These are phyloP conservation scores for Eupithecia subfuscata DNA, from an alignment of 2,888 invertebrate species.

Conservation along the genomic window DNA sequence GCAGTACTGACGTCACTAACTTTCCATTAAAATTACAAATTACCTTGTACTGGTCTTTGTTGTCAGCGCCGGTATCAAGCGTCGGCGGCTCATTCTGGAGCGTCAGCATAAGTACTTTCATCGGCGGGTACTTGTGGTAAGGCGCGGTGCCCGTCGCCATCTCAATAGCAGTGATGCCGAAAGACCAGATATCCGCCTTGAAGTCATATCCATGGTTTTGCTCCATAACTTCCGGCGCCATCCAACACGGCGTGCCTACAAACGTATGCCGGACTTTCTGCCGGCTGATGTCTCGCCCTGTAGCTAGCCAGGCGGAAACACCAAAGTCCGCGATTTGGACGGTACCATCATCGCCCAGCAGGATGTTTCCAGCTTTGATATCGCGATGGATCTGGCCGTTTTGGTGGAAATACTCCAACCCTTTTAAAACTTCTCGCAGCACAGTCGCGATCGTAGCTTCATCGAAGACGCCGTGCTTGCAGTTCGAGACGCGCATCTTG, in stretches of 20 bases:
- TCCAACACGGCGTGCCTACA: conserved; percentile 99
- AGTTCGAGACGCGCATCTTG: conserved; percentile 95
- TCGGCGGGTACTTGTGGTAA: conserved; percentile 99
- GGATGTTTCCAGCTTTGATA: conserved; percentile 87
- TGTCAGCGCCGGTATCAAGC: conserved; percentile 97
- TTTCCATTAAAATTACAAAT: not conserved
- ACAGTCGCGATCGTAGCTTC: conserved; percentile 99
- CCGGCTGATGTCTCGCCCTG: conserved; percentile 96
- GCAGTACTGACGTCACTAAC: conserved; percentile 1
- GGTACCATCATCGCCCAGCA: conserved; percentile 98
- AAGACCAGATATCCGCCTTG: conserved; percentile 93
- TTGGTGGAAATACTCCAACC: conserved; percentile 98
- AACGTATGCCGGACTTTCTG: conserved; percentile 99
- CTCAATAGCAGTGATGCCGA: conserved; percentile 99
- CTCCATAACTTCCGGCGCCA: conserved; percentile 99
- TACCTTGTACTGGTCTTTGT: conserved; percentile 98
- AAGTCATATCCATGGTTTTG: conserved; percentile 99
- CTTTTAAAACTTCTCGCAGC: conserved; percentile 97
- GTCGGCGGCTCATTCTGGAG: conserved; percentile 99
- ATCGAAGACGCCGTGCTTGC: conserved; percentile 98
- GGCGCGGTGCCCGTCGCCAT: conserved; percentile 99
- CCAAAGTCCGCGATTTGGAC: conserved; percentile 99
- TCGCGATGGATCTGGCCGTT: conserved; percentile 98
- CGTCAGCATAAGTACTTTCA: conserved; percentile 99
- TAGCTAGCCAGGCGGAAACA: conserved; percentile 99